Conservation (phyloP, 2,888 invertebrate genomes). For the Aplocera efformata region DNA sequence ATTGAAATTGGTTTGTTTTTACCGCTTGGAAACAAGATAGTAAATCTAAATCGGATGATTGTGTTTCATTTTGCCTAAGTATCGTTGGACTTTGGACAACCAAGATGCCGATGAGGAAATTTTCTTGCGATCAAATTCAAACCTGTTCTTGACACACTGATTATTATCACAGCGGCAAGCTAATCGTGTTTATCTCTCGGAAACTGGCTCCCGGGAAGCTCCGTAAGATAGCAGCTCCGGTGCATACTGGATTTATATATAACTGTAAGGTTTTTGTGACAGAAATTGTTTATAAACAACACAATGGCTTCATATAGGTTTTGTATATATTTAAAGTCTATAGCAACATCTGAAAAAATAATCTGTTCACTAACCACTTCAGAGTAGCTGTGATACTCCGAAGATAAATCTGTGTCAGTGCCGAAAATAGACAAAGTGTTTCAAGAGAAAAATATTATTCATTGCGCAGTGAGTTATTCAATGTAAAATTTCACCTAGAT, state of each 20-base stretch:
- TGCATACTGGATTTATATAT: background rate
- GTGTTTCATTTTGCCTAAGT: background rate
- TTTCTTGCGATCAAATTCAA: conserved; percentile 2
- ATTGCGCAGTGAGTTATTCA: conserved; percentile 18
- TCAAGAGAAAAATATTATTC: background rate
- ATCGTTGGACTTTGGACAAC: background rate
- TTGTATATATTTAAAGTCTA: too few relatives aligned
- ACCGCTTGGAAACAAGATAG: conserved; percentile 8
- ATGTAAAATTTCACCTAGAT: conserved; percentile 4
- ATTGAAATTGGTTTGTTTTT: conserved; percentile 8
- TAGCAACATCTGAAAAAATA: too few relatives aligned
- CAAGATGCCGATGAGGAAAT: background rate
- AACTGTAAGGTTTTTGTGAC: background rate
- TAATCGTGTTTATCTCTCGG: conserved; percentile 22
- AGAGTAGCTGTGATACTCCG: too few relatives aligned
- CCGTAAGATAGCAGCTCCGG: conserved; percentile 17
- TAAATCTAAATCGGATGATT: conserved; percentile 5
- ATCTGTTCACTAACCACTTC: too few relatives aligned
- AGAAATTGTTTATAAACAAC: too few relatives aligned
- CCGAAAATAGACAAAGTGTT: conserved; percentile 10
- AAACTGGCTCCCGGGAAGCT: conserved; percentile 7
- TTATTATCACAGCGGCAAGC: conserved; percentile 18
- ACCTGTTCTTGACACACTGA: conserved; percentile 25
- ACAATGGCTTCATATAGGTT: too few relatives aligned
- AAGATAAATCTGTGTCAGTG: conserved; percentile 17